Conservation (phyloP, 2,797 vertebrate genomes). For the Crenuchus spilurus region DNA sequence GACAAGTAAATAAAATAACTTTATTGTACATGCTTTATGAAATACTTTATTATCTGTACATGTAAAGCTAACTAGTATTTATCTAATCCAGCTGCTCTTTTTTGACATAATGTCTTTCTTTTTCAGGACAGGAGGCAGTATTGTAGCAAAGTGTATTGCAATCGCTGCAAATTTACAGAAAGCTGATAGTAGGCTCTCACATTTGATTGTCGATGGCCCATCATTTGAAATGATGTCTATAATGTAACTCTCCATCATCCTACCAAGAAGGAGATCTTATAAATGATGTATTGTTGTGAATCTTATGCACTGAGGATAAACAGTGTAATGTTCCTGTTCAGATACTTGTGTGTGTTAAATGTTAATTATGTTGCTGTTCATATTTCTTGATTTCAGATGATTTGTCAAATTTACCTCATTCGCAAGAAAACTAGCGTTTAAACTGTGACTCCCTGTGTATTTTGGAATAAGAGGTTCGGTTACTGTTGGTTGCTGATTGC, state of each 20-base stretch:
- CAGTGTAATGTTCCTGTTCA: constrained; percentile 65
- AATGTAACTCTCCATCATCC: constrained; percentile 41
- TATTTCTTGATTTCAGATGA: constrained; percentile 30
- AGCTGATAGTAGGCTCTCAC: constrained; percentile 19
- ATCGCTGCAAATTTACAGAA: neutral
- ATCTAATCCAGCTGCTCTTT: neutral
- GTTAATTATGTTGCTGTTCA: constrained; percentile 62
- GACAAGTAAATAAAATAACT: too few species aligned
- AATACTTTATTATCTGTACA: too few species aligned
- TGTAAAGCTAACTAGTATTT: too few species aligned
- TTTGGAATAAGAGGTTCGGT: neutral
- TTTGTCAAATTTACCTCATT: constrained; percentile 31
- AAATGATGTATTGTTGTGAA: constrained; percentile 49
- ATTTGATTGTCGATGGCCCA: constrained; percentile 31
- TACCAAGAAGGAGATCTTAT: constrained; percentile 24
- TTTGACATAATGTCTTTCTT: neutral
- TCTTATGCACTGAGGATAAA: constrained; percentile 71
- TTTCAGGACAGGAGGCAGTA: constrained; percentile 33
- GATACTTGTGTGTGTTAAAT: constrained; percentile 64
- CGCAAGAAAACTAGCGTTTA: constrained; percentile 26
- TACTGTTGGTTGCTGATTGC: neutral
- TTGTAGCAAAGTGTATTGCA: constrained; percentile 29
- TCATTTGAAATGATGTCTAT: constrained; percentile 30
- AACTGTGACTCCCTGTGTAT: constrained; percentile 32
- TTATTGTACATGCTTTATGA: too few species aligned